Conservation (phyloP, 1,140 invertebrate genomes). For the Pseudobourletiella spinata region DNA sequence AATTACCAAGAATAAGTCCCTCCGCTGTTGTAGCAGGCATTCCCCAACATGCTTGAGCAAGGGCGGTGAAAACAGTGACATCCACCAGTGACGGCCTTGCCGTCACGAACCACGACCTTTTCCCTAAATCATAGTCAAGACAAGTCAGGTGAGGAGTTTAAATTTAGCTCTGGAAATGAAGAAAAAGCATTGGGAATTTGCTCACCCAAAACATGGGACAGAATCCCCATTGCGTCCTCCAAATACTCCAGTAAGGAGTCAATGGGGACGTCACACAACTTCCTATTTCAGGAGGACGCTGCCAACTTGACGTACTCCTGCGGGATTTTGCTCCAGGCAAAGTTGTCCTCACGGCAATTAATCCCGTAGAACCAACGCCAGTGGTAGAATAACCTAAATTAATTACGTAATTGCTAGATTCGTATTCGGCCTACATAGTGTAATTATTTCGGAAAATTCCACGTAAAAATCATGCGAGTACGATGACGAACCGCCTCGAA, state of each 20-base stretch:
- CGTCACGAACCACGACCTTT: neutral
- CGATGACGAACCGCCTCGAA: too few relatives aligned
- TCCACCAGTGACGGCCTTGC: neutral
- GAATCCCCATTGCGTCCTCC: neutral
- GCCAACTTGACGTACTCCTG: neutral
- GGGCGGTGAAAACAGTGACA: neutral
- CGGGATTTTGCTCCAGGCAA: neutral
- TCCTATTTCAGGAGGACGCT: neutral
- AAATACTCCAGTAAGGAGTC: neutral
- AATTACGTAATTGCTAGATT: too few relatives aligned
- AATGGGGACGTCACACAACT: neutral
- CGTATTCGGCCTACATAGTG: too few relatives aligned
- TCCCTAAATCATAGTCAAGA: neutral
- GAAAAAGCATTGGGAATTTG: neutral
- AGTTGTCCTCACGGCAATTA: neutral
- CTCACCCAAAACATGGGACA: neutral
- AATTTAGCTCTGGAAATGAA: neutral
- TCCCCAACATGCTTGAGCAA: neutral
- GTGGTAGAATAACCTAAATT: neutral
- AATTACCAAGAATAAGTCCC: neutral
- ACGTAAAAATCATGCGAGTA: too few relatives aligned
- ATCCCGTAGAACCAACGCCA: constrained; percentile 8
- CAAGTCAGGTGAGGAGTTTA: neutral
- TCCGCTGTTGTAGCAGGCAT: constrained; percentile 3
- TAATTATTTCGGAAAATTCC: too few relatives aligned